Conservation (phyloP, 2,888 invertebrate genomes). For the Acronicta leporina region DNA sequence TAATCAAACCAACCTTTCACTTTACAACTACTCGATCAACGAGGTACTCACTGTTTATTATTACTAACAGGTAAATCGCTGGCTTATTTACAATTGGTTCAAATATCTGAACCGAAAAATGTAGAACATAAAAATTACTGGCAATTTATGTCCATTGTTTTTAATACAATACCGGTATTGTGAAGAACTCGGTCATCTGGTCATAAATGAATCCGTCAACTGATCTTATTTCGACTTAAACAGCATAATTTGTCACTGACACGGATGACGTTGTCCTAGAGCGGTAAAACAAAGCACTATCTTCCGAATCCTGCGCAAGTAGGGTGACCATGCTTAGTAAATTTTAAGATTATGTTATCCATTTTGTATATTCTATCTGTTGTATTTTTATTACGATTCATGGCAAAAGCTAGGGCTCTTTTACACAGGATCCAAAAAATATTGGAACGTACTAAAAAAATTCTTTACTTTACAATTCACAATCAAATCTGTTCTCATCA, state of each 20-base stretch:
- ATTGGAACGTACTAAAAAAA: too few species aligned
- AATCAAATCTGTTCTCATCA: too few species aligned
- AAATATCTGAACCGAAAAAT: constrained; percentile 22
- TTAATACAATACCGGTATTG: constrained; percentile 47
- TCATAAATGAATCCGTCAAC: constrained; percentile 43
- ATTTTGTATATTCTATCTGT: too few species aligned
- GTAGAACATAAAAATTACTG: constrained; percentile 11
- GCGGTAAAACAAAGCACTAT: constrained; percentile 43
- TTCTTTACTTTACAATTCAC: too few species aligned
- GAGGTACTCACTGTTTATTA: too few species aligned
- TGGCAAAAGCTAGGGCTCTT: too few species aligned
- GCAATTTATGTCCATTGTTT: constrained; percentile 40
- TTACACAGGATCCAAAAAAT: too few species aligned
- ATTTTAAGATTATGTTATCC: too few species aligned
- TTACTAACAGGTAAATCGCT: not conserved
- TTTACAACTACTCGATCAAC: too few species aligned
- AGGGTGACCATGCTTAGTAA: constrained; percentile 33
- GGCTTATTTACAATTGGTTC: constrained; percentile 11
- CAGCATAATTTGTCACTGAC: constrained; percentile 55
- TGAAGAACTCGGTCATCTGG: constrained; percentile 34
- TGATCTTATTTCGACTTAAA: constrained; percentile 49
- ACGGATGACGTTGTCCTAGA: constrained; percentile 43
- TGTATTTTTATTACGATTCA: too few species aligned
- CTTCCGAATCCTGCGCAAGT: constrained; percentile 48
- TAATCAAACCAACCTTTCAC: too few species aligned